A percentile compares a stretch with the other conserved stretches of the same genome.
Evolutionary conservation across 2,888 invertebrate genomes (phyloP).

Genomic region (Ditula angustiorana): DNA sequence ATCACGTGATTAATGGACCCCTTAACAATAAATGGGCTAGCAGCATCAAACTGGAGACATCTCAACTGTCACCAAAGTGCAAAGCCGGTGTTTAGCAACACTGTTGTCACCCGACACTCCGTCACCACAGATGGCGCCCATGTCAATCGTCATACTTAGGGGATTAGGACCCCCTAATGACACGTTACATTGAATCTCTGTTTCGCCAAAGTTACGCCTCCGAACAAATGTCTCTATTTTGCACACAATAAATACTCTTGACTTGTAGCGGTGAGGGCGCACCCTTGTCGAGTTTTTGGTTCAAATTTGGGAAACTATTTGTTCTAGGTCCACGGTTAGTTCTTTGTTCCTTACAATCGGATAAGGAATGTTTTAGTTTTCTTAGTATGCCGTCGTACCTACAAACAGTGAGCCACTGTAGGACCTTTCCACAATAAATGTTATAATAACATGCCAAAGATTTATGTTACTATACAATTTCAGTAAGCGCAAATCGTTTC

Average conservation of each 20-base stretch:
- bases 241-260: conserved; percentile 69
- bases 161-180: conserved; percentile 82
- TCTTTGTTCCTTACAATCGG: too few species aligned
- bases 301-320: too few species aligned
- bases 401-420: too few species aligned
- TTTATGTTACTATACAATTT: too few species aligned
- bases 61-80: conserved; percentile 56
- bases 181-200: conserved; percentile 80
- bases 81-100: conserved; percentile 50
- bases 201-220: conserved; percentile 79
- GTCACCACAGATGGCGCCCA: conserved; percentile 81
- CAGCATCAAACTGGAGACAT: background rate
- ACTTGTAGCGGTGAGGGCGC: conserved; percentile 51
- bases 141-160: conserved; percentile 85
- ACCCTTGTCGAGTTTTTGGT: background rate
- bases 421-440: too few species aligned
- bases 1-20: too few species aligned
- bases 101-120: conserved; percentile 78
- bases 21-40: too few species aligned
- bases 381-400: too few species aligned
- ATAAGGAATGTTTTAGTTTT: too few species aligned
- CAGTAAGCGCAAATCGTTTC: too few species aligned
- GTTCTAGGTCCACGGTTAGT: too few species aligned
- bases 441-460: too few species aligned
- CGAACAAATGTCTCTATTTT: conserved; percentile 73